Percentiles rank a stretch among this genome's conserved stretches.
phyloP scores from a whole-genome alignment of 2,113 vertebrate genomes.

The Callospermophilus lateralis region DNA sequence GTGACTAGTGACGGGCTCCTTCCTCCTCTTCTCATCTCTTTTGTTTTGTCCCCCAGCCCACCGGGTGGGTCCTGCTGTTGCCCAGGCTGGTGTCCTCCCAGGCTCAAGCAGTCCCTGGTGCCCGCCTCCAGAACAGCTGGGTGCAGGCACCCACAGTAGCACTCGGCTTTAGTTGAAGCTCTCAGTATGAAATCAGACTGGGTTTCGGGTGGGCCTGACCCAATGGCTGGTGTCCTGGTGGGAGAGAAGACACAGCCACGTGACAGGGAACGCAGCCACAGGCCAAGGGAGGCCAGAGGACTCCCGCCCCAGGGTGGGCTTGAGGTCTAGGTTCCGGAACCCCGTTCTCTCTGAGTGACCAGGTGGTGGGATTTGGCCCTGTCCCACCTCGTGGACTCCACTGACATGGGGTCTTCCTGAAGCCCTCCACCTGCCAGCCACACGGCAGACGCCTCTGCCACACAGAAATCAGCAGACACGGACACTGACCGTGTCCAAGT shows the following conservation, averaged over 20 bases:
- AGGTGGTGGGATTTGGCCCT: accelerated
- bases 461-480: neutral
- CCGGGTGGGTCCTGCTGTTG: neutral
- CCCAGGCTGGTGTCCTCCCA: neutral
- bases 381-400: neutral
- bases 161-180: neutral
- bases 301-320: accelerated
- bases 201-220: neutral
- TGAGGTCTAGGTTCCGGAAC: no score
- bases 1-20: neutral
- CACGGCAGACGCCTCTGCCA: accelerated
- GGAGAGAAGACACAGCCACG: neutral
- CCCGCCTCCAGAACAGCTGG: neutral
- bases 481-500: neutral
- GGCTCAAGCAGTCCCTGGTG: neutral
- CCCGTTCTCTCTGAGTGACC: neutral
- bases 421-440: accelerated
- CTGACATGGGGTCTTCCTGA: neutral
- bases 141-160: neutral
- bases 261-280: accelerated
- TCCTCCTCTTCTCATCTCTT: no score
- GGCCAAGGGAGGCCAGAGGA: neutral
- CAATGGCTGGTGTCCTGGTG: accelerated
- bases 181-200: neutral
- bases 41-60: neutral